A percentile compares a stretch with the other conserved stretches of the same genome.
phyloP scores from a whole-genome alignment of 2,888 invertebrate species.

The Mythimna pallens region DNA sequence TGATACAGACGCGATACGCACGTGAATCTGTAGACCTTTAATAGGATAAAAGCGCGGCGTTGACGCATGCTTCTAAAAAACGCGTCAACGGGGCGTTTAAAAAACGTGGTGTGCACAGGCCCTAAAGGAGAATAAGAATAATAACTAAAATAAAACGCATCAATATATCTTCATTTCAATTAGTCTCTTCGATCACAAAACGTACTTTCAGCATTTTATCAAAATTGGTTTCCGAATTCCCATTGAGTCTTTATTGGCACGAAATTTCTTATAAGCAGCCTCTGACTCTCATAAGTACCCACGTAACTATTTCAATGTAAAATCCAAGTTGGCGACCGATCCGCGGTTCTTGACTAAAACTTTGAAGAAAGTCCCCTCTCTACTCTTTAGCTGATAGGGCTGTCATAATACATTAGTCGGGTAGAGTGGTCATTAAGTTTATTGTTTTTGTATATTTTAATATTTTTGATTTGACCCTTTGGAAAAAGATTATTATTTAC shows the following conservation, averaged over 20 bases:
- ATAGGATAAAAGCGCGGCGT: no score
- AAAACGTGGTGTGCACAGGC: no score
- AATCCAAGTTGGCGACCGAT: slow-evolving; percentile 61
- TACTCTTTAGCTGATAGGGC: slow-evolving; percentile 25
- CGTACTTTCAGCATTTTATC: slow-evolving; percentile 25
- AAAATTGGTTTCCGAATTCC: slow-evolving; percentile 44
- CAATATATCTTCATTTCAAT: slow-evolving; percentile 27
- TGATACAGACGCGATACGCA: no score
- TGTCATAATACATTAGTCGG: slow-evolving; percentile 8
- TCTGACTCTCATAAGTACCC: slow-evolving; percentile 47
- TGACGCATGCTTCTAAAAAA: no score
- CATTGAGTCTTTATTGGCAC: slow-evolving; percentile 33
- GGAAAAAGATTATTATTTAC: no score
- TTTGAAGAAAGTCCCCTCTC: slow-evolving; percentile 46
- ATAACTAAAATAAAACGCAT: not conserved
- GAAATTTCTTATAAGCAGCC: slow-evolving; percentile 49
- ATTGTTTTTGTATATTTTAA: no score
- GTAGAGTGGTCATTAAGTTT: no score
- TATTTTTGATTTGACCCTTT: no score
- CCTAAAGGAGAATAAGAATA: not conserved
- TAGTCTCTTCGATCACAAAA: slow-evolving; percentile 12
- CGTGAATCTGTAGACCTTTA: no score
- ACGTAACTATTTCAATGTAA: slow-evolving; percentile 70
- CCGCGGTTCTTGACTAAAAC: slow-evolving; percentile 57
- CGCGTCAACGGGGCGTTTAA: no score